Evolutionary conservation across 2,888 invertebrate species (phyloP).

Genomic region (Scaptomyza cyrtandrae): DNA sequence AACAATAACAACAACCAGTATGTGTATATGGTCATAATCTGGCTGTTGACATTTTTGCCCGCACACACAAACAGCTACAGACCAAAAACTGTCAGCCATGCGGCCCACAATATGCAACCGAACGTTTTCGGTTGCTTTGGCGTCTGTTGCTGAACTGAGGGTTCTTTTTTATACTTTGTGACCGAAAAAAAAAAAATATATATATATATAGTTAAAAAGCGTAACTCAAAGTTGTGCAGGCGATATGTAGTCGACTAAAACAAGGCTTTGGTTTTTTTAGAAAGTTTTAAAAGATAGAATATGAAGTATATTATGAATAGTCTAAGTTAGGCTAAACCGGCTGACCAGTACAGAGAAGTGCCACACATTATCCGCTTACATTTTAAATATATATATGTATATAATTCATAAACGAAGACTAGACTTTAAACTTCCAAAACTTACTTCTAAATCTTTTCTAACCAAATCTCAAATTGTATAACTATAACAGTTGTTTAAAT

Average conservation of each 20-base stretch:
- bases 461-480: not conserved
- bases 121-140: constrained; percentile 32
- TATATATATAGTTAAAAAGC: constrained; percentile 17
- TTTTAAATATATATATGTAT: no score
- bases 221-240: not conserved
- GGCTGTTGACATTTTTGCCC: constrained; percentile 69
- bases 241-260: not conserved
- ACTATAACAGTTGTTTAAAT: not conserved
- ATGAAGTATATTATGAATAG: no score
- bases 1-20: constrained; percentile 17
- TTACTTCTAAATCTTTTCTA: no score
- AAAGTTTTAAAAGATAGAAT: not conserved
- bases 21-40: constrained; percentile 61
- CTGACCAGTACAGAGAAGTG: no score
- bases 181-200: constrained; percentile 11
- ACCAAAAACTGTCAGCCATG: constrained; percentile 53
- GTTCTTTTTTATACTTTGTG: constrained; percentile 35
- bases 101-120: constrained; percentile 45
- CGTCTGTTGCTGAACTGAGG: constrained; percentile 30
- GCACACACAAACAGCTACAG: constrained; percentile 46
- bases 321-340: no score
- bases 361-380: no score
- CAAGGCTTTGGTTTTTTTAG: not conserved
- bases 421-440: no score
- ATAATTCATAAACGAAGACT: no score